A percentile compares a stretch with the other conserved stretches of the same genome.
Evolutionary conservation across 2,888 invertebrate genomes (phyloP).

Genomic region (Schizaphis graminum): DNA sequence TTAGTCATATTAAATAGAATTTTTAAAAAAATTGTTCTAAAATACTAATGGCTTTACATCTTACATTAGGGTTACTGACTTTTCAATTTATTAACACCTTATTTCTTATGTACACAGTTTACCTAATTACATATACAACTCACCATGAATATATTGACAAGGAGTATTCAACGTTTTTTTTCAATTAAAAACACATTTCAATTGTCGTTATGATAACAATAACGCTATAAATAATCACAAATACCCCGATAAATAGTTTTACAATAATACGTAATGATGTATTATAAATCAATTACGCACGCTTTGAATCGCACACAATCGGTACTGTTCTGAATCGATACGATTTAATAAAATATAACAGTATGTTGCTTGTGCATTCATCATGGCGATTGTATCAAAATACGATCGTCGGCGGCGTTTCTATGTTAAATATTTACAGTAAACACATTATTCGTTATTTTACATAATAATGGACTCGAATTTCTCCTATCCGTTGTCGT

Average conservation of each 20-base stretch:
- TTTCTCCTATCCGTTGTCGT: neutral
- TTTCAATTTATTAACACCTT: neutral
- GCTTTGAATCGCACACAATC: neutral
- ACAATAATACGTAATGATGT: neutral
- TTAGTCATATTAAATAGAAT: neutral
- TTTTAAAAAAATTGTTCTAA: neutral
- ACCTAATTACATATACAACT: neutral
- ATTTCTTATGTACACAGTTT: neutral
- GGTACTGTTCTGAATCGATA: neutral
- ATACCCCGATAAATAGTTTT: neutral
- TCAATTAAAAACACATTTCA: neutral
- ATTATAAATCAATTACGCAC: neutral
- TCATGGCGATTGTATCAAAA: neutral
- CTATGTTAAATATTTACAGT: conserved; percentile 28
- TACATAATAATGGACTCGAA: neutral
- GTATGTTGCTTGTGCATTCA: neutral
- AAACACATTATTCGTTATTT: conserved; percentile 3
- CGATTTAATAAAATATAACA: neutral
- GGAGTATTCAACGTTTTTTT: neutral
- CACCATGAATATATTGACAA: neutral
- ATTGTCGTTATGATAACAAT: neutral
- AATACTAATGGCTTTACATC: neutral
- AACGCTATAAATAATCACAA: neutral
- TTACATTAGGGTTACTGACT: neutral
- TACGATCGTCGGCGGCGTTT: neutral